Conservation (phyloP, 2,113 vertebrate genomes). For the Riparia riparia region DNA sequence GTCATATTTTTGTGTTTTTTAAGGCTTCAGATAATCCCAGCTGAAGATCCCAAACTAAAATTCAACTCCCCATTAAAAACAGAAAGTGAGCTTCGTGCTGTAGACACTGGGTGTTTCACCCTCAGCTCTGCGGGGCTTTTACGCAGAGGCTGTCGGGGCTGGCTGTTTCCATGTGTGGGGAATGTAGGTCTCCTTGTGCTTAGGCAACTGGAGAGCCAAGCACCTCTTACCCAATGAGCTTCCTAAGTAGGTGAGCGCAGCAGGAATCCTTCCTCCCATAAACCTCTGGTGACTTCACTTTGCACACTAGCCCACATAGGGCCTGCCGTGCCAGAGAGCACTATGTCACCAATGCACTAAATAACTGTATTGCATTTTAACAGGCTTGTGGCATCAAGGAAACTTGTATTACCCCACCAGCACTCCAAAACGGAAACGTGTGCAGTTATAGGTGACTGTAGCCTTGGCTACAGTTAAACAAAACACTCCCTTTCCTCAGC, state of each 20-base stretch:
- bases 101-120: not conserved
- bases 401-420: not conserved
- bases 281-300: not conserved
- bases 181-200: not conserved
- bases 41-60: not conserved
- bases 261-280: not conserved
- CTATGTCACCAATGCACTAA: not conserved
- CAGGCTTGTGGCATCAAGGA: constrained; percentile 23
- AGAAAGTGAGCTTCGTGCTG: not conserved
- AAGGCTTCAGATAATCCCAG: not conserved
- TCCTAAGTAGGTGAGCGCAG: not conserved
- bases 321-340: not conserved
- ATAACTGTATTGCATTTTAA: constrained; percentile 7
- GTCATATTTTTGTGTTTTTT: not conserved
- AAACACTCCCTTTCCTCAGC: constrained; percentile 33
- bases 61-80: not conserved
- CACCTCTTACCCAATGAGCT: constrained; percentile 6
- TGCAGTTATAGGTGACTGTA: not conserved
- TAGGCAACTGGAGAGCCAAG: not conserved
- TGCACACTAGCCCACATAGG: not conserved
- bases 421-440: not conserved
- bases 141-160: rapidly evolving
- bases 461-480: constrained; percentile 28
- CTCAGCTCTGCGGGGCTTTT: not conserved
- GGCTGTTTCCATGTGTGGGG: not conserved